Percentiles rank a stretch among this genome's conserved stretches.
phyloP scores from a whole-genome alignment of 1,140 invertebrate genomes.

The Diorhabda elongata region DNA sequence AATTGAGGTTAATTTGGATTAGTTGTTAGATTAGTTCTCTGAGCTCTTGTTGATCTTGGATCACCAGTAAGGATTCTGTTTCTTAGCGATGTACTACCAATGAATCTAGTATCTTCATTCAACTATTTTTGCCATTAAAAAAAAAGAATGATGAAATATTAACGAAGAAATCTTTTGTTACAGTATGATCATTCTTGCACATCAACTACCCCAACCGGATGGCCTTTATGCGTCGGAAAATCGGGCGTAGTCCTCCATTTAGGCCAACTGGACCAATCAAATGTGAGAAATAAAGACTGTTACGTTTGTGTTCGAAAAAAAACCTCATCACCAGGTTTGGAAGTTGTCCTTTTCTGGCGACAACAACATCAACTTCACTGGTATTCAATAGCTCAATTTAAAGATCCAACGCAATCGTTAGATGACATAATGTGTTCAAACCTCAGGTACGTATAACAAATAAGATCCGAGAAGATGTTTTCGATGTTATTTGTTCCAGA shows the following conservation, averaged over 20 bases:
- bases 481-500: neutral
- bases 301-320: slow-evolving; percentile 39
- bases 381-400: slow-evolving; percentile 42
- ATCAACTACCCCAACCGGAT: slow-evolving; percentile 37
- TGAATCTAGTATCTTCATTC: too few relatives aligned
- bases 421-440: slow-evolving; percentile 44
- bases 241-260: slow-evolving; percentile 43
- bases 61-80: too few relatives aligned
- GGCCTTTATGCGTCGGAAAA: slow-evolving; percentile 43
- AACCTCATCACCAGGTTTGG: slow-evolving; percentile 35
- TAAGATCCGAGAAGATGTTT: neutral
- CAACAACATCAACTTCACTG: slow-evolving; percentile 36
- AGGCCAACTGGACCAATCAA: slow-evolving; percentile 35
- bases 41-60: too few relatives aligned
- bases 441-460: slow-evolving; percentile 10
- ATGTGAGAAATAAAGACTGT: slow-evolving; percentile 43
- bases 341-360: slow-evolving; percentile 42
- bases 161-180: slow-evolving; percentile 27
- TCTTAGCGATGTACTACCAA: too few relatives aligned
- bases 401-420: slow-evolving; percentile 32
- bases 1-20: too few relatives aligned
- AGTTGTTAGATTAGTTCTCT: too few relatives aligned
- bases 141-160: too few relatives aligned
- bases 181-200: slow-evolving; percentile 38
- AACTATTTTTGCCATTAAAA: too few relatives aligned